Evolutionary conservation across 1,140 invertebrate species (phyloP).

Genomic region (Lepidurus arcticus): DNA sequence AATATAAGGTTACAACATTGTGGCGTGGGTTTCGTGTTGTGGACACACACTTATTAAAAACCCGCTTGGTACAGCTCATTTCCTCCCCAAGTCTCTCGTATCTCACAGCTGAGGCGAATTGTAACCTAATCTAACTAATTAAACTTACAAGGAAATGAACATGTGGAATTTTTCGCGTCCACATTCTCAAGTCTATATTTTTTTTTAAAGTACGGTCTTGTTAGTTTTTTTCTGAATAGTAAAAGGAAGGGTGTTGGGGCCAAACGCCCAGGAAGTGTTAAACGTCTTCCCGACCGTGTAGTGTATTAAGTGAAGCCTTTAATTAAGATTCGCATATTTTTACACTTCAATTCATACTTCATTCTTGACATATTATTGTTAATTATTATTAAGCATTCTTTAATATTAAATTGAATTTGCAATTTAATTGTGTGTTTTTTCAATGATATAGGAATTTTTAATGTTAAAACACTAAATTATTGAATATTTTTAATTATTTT

Average conservation of each 20-base stretch:
- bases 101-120: background rate
- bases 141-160: background rate
- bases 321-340: no score
- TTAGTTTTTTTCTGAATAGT: background rate
- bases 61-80: background rate
- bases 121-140: background rate
- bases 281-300: background rate
- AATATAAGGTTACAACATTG: no score
- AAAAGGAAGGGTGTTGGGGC: background rate
- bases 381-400: no score
- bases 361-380: no score
- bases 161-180: background rate
- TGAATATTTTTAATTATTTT: no score
- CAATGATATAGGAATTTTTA: no score
- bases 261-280: conserved; percentile 17
- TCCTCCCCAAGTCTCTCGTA: background rate
- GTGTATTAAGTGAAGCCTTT: no score
- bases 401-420: no score
- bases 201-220: background rate
- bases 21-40: no score
- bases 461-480: no score
- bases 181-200: background rate
- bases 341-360: no score
- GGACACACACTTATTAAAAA: background rate
- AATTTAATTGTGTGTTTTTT: no score